A percentile compares a stretch with the other conserved stretches of the same genome.
Evolutionary conservation across 2,888 invertebrate species (phyloP).

Genomic region (Archips crataeganus): DNA sequence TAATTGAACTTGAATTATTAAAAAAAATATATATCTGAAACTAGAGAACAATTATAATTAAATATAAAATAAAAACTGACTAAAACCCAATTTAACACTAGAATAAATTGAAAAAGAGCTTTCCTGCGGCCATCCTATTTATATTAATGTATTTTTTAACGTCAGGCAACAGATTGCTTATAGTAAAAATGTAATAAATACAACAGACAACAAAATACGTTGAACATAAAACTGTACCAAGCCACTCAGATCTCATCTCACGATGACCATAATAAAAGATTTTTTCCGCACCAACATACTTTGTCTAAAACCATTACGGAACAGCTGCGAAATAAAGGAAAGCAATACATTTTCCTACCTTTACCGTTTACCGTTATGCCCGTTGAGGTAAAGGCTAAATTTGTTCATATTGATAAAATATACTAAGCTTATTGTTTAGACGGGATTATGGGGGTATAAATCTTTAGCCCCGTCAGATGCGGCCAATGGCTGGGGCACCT

Average conservation of each 20-base stretch:
- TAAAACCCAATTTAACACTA: too few relatives aligned
- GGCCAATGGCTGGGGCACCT: conserved; percentile 47
- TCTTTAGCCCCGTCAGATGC: conserved; percentile 59
- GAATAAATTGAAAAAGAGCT: too few relatives aligned
- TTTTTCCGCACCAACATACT: not conserved
- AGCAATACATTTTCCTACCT: conserved; percentile 18
- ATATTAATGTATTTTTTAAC: too few relatives aligned
- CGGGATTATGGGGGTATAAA: conserved; percentile 57
- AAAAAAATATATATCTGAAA: too few relatives aligned
- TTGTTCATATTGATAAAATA: conserved; percentile 52
- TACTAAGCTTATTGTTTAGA: conserved; percentile 58
- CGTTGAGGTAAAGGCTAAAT: conserved; percentile 25
- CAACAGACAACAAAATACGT: not conserved
- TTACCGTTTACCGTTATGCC: conserved; percentile 20
- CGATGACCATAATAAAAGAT: not conserved
- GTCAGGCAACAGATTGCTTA: not conserved
- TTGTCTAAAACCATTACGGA: conserved; percentile 4
- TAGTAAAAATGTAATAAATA: not conserved
- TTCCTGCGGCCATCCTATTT: too few relatives aligned
- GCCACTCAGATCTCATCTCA: not conserved
- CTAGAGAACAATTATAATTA: too few relatives aligned
- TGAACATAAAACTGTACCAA: not conserved
- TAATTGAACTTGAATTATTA: too few relatives aligned
- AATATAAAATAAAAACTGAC: too few relatives aligned
- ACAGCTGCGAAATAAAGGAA: conserved; percentile 12